Evolutionary conservation across 2,797 vertebrate species (phyloP), one percentile per base, ranked within the genome.

Genomic region (Pygocentrus nattereri): DNA sequence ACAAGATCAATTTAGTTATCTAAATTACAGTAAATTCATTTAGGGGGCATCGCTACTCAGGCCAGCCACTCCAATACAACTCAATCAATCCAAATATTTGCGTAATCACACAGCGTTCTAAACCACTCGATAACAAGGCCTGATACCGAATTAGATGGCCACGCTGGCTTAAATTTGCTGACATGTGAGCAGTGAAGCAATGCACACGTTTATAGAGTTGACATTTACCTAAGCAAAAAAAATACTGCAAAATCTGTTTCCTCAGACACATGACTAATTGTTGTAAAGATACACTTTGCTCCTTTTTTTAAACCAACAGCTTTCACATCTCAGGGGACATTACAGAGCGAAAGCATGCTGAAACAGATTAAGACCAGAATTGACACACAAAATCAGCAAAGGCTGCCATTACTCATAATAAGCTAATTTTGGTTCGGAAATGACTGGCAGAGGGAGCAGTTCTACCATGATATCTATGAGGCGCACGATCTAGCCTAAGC

Each of bases 1-100:
- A 87, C 34, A 65, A 65, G 77, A 87, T 87, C 78, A 79, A 79
- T 87, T 65, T 73, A 69, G 81, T 81, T 81, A 79, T 81, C 81
- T 81, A 81, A 87, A 81, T 87, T 81, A 87, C 74, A 76, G 78
- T 81, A 83, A 83, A 85, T 83, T 83, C 70, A 80, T 79, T 83
- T 21, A 76, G 62, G 65, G 49, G 49, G 67, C 65, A 64, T 38
- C 58, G 64, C 74, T 54, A 59, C 3, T 52, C 19, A 61, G 77
- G 19, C 61, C 74, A 41, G 73, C 23, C 25, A 68, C 44, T 75
- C 50, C 68, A 71, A 64, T 76, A 5, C 67, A 70, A 71, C 52
- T 74, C 78, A 65, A 78, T 80, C 72, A 75, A 76, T 69, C 61
- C 70, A 75, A 75, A 49, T 47, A 70, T 82, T 76, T 75, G 15